Conservation (phyloP, 2,888 invertebrate genomes). For the Drosophila buzzatii region DNA sequence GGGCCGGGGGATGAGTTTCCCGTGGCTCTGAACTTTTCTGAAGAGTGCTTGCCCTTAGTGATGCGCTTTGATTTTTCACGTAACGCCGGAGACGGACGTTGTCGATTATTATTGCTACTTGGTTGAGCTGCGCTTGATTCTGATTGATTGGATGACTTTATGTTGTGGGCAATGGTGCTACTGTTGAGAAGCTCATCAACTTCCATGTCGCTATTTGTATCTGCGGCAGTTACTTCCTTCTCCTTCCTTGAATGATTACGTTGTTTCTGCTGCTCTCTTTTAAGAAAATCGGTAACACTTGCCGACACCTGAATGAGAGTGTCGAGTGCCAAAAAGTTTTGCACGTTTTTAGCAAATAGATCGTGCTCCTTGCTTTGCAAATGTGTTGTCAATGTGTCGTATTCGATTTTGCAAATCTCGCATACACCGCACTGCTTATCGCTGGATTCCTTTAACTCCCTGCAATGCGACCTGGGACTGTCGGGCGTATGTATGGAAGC, state of each 20-base stretch:
- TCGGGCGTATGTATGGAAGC: constrained; percentile 38
- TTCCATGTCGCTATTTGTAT: constrained; percentile 73
- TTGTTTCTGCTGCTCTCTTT: constrained; percentile 86
- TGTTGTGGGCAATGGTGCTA: constrained; percentile 39
- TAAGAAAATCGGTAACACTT: constrained; percentile 89
- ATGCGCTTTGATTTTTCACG: constrained; percentile 82
- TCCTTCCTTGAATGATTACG: constrained; percentile 47
- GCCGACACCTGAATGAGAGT: constrained; percentile 89
- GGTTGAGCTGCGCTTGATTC: constrained; percentile 62
- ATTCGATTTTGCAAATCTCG: constrained; percentile 92
- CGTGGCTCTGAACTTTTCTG: constrained; percentile 79
- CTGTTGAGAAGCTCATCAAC: constrained; percentile 72
- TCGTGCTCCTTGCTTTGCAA: constrained; percentile 91
- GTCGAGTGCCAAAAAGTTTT: constrained; percentile 91
- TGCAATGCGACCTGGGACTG: constrained; percentile 57
- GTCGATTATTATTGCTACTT: constrained; percentile 66
- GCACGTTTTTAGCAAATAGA: constrained; percentile 90
- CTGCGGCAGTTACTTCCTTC: constrained; percentile 57
- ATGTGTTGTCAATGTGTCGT: constrained; percentile 89
- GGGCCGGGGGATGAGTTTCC: constrained; percentile 28
- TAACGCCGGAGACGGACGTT: constrained; percentile 74
- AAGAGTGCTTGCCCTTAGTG: constrained; percentile 82
- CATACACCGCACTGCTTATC: constrained; percentile 89
- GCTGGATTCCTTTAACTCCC: constrained; percentile 77
- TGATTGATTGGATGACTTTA: constrained; percentile 20